Base-by-base conservation (phyloP, 2,888 invertebrate species). In the Escarpia spicata region DNA sequence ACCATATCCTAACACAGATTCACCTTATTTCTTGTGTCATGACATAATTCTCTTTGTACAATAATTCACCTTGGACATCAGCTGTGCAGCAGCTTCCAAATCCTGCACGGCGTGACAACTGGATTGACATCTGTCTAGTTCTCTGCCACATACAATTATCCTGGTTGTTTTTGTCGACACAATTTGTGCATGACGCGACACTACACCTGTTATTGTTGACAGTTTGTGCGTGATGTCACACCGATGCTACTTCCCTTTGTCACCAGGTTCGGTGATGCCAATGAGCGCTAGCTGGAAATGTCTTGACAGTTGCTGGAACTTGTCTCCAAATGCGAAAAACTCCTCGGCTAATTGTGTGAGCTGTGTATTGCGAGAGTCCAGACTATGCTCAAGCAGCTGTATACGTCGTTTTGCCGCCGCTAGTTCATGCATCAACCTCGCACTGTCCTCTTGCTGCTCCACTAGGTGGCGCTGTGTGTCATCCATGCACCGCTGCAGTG, bases 251-350 rank as follows among this genome's bases (percentile, higher is more conserved):
- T 75, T 75, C 26, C 19, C 75, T 3, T 26, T 26, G 75, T 75
- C 75, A 6, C 75, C 75, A 26, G 19, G 75, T 6, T 75, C 75
- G 15, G 75, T 75, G 75, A 26, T 75, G 75, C 75, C 75, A 26
- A 75, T 75, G 75, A 75, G 75, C 6, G 75, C 75, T 6, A 75
- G 75, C 26, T 75, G 75, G 26, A 75, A 75, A 75, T 75, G 75
- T 75, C 75, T 75, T 4, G 75, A 75, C 75, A 75, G 75, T 75
- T 75, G 75, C 75, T 75, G 75, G 75, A 75, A 75, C 26, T 75
- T 75, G 75, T 75, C 75, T 75, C 75, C 75, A 75, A 75, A 75
- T 19, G 75, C 75, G n/a, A 75, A 75, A 26, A 75, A 75, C 75
- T 75, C 75, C 75, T 75, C 75, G 1, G 75, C 75, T 1, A 75